These are phyloP conservation scores for Dendrophyllia cribrosa DNA, from an alignment of 64 coral and sea anemone genomes.

Conservation along the genomic window DNA sequence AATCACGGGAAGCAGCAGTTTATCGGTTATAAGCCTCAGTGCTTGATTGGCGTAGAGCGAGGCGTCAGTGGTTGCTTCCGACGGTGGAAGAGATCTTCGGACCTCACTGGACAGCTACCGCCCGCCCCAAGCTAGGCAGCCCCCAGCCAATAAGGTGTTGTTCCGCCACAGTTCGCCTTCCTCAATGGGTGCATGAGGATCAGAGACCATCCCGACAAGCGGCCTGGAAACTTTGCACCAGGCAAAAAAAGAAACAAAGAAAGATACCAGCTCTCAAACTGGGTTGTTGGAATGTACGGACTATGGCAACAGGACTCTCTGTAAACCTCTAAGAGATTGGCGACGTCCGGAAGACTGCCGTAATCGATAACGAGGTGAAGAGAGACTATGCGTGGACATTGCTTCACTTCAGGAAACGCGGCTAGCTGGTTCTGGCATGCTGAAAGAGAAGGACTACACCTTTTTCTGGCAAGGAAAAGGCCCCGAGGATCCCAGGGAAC, in stretches of 20 bases:
- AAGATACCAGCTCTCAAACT: conserved; percentile 52
- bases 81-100: conserved; percentile 6
- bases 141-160: conserved; percentile 52
- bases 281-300: conserved; percentile 60
- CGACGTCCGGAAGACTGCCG: conserved; percentile 41
- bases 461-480: conserved; percentile 63
- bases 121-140: conserved; percentile 23
- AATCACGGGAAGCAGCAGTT: conserved; percentile 53
- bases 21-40: conserved; percentile 66
- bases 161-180: conserved; percentile 26
- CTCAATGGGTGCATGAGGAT: conserved; percentile 42
- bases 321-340: conserved; percentile 20
- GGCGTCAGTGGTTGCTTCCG: conserved; percentile 28
- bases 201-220: neutral
- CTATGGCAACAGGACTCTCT: conserved; percentile 23
- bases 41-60: conserved; percentile 48
- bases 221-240: conserved; percentile 11
- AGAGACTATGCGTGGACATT: conserved; percentile 57
- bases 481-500: conserved; percentile 39
- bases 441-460: conserved; percentile 53
- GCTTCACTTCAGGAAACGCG: conserved; percentile 66
- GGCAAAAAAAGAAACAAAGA: neutral
- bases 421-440: conserved; percentile 10
- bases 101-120: conserved; percentile 55
- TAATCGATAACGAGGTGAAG: conserved; percentile 56